These are phyloP conservation scores for Pteria penguin DNA, from an alignment of 2,888 invertebrate species.

Conservation along the genomic window DNA sequence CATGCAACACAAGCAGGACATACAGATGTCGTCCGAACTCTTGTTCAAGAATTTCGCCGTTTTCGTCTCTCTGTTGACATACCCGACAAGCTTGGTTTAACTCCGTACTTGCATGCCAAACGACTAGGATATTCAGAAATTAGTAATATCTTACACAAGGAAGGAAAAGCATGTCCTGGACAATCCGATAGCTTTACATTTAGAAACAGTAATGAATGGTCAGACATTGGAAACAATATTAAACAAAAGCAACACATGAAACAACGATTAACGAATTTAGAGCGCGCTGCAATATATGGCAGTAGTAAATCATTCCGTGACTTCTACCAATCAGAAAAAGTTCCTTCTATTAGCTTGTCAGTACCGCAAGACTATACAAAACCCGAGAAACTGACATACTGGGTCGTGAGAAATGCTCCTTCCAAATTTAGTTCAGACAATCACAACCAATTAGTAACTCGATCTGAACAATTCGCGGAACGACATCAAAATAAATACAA, in stretches of 20 bases:
- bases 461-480: neutral
- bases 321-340: neutral
- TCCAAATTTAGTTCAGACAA: neutral
- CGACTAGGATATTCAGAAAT: constrained; percentile 67
- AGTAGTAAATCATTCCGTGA: constrained; percentile 50
- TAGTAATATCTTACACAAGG: constrained; percentile 58
- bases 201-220: constrained; percentile 68
- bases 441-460: neutral
- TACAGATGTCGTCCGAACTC: constrained; percentile 56
- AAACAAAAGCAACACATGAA: constrained; percentile 53
- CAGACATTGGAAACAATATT: constrained; percentile 66
- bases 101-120: constrained; percentile 74
- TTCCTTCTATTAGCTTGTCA: neutral
- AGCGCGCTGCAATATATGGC: constrained; percentile 58
- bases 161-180: constrained; percentile 63
- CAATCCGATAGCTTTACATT: constrained; percentile 63
- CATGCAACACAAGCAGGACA: constrained; percentile 68
- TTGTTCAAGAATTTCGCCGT: constrained; percentile 64
- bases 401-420: constrained; percentile 17
- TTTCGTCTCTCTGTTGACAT: constrained; percentile 73
- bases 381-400: constrained; percentile 14
- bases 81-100: constrained; percentile 70
- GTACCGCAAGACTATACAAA: constrained; percentile 2
- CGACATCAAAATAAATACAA: neutral
- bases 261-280: constrained; percentile 46